These are phyloP conservation scores for Melanotaenia duboulayi DNA, from an alignment of 2,113 vertebrate species.

Conservation along the genomic window DNA sequence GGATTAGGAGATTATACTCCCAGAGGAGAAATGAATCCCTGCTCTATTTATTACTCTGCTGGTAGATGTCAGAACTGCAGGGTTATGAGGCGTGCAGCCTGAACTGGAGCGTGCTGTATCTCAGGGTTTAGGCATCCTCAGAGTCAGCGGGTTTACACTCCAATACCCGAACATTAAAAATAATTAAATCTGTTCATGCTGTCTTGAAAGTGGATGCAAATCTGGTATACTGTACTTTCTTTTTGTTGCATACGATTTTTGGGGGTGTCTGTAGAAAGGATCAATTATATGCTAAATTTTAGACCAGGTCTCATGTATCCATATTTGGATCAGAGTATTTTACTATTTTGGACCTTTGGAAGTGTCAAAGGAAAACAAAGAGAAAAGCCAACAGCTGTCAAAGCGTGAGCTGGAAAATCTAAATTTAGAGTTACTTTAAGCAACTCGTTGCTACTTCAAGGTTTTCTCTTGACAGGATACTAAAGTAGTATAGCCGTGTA, in stretches of 20 bases:
- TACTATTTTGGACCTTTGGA: conserved; percentile 48
- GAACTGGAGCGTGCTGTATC: neutral
- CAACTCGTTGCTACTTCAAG: conserved; percentile 14
- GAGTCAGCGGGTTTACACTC: conserved; percentile 22
- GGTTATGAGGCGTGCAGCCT: neutral
- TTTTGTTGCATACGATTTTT: conserved; percentile 25
- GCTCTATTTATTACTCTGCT: conserved; percentile 31
- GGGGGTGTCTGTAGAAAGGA: neutral
- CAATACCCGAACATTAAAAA: conserved; percentile 11
- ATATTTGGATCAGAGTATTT: conserved; percentile 61
- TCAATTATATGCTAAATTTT: neutral
- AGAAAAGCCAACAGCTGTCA: conserved; percentile 57
- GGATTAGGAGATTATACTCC: conserved; percentile 54
- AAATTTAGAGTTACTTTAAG: conserved; percentile 69
- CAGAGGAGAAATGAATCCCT: conserved; percentile 20
- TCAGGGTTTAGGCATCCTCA: neutral
- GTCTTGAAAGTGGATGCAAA: conserved; percentile 17
- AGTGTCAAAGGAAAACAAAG: conserved; percentile 43
- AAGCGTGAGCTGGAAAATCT: conserved; percentile 51
- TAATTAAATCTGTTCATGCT: conserved; percentile 1
- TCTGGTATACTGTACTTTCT: neutral
- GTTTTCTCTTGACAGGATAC: conserved; percentile 35
- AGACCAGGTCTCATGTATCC: conserved; percentile 30
- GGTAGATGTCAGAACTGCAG: conserved; percentile 41
- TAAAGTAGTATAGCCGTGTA: conserved; percentile 31